A percentile compares a stretch with the other conserved stretches of the same genome.
Conservation (phyloP, 2,113 vertebrate genomes). For the Saimiri boliviensis region DNA sequence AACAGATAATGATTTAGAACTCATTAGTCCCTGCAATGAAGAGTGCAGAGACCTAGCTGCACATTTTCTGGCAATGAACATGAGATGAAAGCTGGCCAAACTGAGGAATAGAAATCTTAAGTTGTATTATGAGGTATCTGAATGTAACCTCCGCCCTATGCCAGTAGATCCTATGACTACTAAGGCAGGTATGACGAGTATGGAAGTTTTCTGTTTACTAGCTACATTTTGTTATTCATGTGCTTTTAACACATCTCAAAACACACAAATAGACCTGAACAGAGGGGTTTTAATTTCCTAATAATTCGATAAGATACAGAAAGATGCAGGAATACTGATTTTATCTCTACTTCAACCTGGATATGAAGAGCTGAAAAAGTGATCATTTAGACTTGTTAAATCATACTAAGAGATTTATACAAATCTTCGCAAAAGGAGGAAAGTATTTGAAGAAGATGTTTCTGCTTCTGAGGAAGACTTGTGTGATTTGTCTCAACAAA, state of each 20-base stretch:
- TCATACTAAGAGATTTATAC: background rate
- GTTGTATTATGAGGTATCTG: background rate
- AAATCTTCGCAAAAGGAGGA: background rate
- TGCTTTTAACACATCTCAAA: background rate
- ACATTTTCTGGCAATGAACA: background rate
- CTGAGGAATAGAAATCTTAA: background rate
- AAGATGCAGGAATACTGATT: background rate
- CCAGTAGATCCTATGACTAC: background rate
- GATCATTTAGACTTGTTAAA: background rate
- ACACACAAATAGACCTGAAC: background rate
- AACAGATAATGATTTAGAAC: background rate
- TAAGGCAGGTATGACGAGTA: background rate
- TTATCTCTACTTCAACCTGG: background rate
- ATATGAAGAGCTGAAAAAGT: background rate
- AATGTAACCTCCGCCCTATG: background rate
- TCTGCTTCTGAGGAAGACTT: background rate
- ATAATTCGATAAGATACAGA: background rate
- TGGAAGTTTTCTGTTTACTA: background rate
- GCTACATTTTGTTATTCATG: background rate
- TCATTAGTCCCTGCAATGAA: background rate
- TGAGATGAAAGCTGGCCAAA: background rate
- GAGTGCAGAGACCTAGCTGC: background rate
- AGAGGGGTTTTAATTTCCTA: slow-evolving; percentile 21
- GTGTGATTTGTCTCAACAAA: background rate
- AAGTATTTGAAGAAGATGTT: slow-evolving; percentile 4